Evolutionary conservation across 2,797 vertebrate species (phyloP).

Genomic region (Ctenosaura bakeri): DNA sequence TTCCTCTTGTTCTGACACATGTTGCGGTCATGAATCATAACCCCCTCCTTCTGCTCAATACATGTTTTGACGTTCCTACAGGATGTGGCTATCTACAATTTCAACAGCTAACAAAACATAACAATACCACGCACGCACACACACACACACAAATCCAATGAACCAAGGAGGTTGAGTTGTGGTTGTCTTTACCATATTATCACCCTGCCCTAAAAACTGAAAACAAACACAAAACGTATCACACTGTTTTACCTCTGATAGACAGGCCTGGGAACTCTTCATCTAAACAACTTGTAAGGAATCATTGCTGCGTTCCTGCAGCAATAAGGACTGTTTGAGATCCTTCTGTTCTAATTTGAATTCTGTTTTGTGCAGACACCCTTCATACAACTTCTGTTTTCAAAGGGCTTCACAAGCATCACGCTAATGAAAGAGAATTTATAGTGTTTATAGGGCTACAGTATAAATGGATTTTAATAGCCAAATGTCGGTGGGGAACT

Average conservation of each 20-base stretch:
- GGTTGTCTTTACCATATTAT: not conserved
- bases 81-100: not conserved
- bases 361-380: constrained; percentile 64
- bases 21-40: not conserved
- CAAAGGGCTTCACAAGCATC: constrained; percentile 62
- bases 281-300: constrained; percentile 57
- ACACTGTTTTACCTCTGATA: not conserved
- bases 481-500: constrained; percentile 62
- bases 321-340: constrained; percentile 59
- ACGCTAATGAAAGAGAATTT: constrained; percentile 72
- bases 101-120: not conserved
- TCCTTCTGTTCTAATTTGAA: constrained; percentile 66
- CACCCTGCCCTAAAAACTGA: not conserved
- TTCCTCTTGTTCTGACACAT: not conserved
- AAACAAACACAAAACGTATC: not conserved
- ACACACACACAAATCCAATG: not conserved
- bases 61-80: not conserved
- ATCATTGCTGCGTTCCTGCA: constrained; percentile 45
- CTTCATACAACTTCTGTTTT: constrained; percentile 67
- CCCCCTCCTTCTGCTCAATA: not conserved
- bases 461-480: constrained; percentile 74
- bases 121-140: not conserved
- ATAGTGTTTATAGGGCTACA: constrained; percentile 69
- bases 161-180: not conserved
- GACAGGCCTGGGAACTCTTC: constrained; percentile 56